Conservation (phyloP, 2,797 vertebrate genomes). For the Aselliscus stoliczkanus region DNA sequence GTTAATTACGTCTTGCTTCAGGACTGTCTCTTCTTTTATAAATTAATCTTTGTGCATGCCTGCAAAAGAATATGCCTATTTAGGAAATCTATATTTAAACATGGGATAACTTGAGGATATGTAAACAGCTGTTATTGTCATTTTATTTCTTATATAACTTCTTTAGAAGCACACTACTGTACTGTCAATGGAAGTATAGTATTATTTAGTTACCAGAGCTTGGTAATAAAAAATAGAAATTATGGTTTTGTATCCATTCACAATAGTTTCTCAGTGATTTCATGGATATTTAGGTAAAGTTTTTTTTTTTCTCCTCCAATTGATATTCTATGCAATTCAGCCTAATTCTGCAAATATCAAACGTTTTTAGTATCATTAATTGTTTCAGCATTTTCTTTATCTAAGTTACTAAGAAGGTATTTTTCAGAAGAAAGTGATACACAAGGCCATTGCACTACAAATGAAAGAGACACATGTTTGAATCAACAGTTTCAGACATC, state of each 20-base stretch:
- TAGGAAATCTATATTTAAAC: slow-evolving; percentile 45
- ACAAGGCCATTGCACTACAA: neutral
- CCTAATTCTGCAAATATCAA: neutral
- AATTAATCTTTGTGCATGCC: neutral
- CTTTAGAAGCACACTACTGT: neutral
- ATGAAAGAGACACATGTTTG: neutral
- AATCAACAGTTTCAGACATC: neutral
- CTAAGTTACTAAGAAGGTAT: neutral
- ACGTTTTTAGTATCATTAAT: neutral
- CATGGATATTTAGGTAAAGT: neutral
- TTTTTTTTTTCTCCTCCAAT: neutral
- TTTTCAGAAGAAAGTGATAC: slow-evolving; percentile 12
- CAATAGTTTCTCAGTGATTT: neutral
- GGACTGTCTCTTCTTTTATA: slow-evolving; percentile 35
- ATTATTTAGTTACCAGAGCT: slow-evolving; percentile 3
- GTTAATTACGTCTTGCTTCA: slow-evolving; percentile 38
- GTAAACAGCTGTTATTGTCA: neutral
- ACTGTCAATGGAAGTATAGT: neutral
- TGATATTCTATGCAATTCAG: neutral
- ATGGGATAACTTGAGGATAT: neutral
- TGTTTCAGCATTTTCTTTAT: neutral
- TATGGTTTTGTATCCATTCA: neutral
- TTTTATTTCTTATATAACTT: slow-evolving; percentile 5
- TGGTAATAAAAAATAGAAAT: slow-evolving; percentile 25
- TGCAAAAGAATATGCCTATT: neutral